phyloP scores from a whole-genome alignment of 2,113 vertebrate genomes.

The Dolichotis patagonum region DNA sequence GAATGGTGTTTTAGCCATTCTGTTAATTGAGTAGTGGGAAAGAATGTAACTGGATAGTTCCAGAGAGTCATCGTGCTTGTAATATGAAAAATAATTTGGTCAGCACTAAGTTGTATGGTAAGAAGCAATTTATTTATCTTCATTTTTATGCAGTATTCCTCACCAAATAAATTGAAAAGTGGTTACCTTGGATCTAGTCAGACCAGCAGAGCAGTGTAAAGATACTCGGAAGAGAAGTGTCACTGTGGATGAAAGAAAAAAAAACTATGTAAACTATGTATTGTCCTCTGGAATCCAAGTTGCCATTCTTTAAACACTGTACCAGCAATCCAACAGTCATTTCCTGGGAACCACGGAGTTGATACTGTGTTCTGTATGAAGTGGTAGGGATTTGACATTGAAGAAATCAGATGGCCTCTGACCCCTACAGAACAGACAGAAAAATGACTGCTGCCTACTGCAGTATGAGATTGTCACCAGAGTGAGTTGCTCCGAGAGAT shows the following conservation, averaged over 20 bases:
- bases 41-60: neutral
- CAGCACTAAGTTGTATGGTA: neutral
- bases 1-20: slow-evolving; percentile 33
- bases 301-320: neutral
- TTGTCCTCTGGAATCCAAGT: neutral
- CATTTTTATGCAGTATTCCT: slow-evolving; percentile 18
- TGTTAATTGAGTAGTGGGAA: slow-evolving; percentile 29
- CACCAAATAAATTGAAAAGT: neutral
- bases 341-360: neutral
- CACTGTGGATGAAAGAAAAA: neutral
- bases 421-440: neutral
- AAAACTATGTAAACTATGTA: too few species aligned
- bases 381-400: neutral
- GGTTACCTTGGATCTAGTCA: neutral
- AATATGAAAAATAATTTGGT: slow-evolving; percentile 19
- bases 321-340: neutral
- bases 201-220: neutral
- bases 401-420: neutral
- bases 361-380: neutral
- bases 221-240: neutral
- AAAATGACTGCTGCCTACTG: neutral
- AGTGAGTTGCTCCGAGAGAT: neutral
- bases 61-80: slow-evolving; percentile 39
- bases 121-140: slow-evolving; percentile 34
- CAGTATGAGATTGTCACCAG: neutral